phyloP scores from a whole-genome alignment of 2,797 vertebrate species.

The Sarcophilus harrisii region DNA sequence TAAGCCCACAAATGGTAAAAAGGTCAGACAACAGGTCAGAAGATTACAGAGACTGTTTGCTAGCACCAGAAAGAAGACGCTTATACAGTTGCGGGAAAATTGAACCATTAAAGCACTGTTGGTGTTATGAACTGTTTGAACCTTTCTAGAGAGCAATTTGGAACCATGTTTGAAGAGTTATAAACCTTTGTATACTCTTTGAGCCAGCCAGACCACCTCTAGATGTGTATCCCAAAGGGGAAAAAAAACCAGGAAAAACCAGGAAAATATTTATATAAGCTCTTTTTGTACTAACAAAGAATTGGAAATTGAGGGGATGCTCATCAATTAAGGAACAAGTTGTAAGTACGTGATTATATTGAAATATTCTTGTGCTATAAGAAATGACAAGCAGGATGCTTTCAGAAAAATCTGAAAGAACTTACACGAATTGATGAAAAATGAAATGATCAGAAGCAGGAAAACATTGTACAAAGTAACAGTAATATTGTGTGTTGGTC shows the following conservation, averaged over 20 bases:
- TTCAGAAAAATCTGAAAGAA: not conserved
- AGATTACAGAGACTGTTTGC: not conserved
- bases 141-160: not conserved
- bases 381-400: not conserved
- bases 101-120: not conserved
- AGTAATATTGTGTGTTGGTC: not conserved
- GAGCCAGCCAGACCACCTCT: not conserved
- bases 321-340: not conserved
- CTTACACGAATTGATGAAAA: not conserved
- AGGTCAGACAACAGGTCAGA: not conserved
- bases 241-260: not conserved
- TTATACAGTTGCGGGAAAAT: not conserved
- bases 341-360: not conserved
- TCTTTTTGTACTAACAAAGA: not conserved
- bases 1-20: not conserved
- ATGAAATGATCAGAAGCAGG: not conserved
- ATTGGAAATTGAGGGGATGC: not conserved
- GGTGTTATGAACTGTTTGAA: not conserved
- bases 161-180: not conserved
- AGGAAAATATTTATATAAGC: not conserved
- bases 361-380: not conserved
- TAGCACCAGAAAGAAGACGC: not conserved
- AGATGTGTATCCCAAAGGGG: not conserved
- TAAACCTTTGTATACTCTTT: not conserved
- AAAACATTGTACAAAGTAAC: not conserved